Evolutionary conservation across 92 coral and sea anemone species (phyloP).

Genomic region (Umimayanthus chanpuru): DNA sequence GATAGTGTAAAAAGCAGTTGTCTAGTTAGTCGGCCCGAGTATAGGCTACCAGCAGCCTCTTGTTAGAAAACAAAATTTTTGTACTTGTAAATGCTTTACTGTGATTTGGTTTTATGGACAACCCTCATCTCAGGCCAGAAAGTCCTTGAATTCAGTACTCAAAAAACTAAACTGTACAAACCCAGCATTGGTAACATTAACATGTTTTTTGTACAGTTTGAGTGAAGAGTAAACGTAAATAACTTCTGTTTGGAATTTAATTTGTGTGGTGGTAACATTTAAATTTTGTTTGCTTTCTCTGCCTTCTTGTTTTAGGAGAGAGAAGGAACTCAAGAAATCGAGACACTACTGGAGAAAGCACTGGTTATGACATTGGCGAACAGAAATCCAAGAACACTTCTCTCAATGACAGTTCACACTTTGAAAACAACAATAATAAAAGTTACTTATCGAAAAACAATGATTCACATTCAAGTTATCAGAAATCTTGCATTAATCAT

Average conservation of each 20-base stretch:
- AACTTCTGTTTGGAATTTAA: neutral
- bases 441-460: neutral
- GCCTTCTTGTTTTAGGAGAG: conserved; percentile 13
- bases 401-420: neutral
- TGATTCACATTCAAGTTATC: neutral
- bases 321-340: conserved; percentile 28
- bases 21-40: too few species aligned
- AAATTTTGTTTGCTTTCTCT: conserved; percentile 20
- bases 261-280: conserved; percentile 21
- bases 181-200: too few species aligned
- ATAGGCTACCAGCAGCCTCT: too few species aligned
- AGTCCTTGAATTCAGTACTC: too few species aligned
- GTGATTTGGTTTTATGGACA: too few species aligned
- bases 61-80: too few species aligned
- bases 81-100: too few species aligned
- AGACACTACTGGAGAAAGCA: conserved; percentile 66
- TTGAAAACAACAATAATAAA: neutral
- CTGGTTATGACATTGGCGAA: conserved; percentile 60
- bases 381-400: neutral
- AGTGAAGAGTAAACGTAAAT: neutral
- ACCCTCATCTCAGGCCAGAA: too few species aligned
- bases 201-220: neutral
- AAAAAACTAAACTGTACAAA: neutral
- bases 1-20: too few species aligned
- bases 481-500: neutral